These are phyloP conservation scores for Riparia riparia DNA, from an alignment of 2,113 vertebrate genomes.

Conservation along the genomic window DNA sequence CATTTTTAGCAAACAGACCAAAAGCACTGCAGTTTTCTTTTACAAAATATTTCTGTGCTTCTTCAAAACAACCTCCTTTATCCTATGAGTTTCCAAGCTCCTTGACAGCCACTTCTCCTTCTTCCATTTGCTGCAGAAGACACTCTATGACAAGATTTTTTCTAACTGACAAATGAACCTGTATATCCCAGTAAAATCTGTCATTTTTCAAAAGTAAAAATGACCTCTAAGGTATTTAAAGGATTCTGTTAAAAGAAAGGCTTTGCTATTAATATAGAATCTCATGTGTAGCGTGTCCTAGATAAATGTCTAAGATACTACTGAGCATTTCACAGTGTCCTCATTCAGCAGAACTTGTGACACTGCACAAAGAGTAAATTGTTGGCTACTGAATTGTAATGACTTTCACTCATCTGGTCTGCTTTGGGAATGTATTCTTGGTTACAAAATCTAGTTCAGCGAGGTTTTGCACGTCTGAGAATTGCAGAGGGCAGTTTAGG, in stretches of 20 bases:
- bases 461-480: constrained; percentile 45
- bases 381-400: constrained; percentile 39
- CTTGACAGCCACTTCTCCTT: not conserved
- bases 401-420: constrained; percentile 39
- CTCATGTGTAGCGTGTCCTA: constrained; percentile 71
- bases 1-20: not conserved
- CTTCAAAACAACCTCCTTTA: not conserved
- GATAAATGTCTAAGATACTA: constrained; percentile 73
- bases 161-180: not conserved
- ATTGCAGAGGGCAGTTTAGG: constrained; percentile 13
- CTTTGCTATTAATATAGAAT: constrained; percentile 70
- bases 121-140: not conserved
- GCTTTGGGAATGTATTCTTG: constrained; percentile 48
- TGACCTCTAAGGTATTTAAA: constrained; percentile 72
- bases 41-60: not conserved
- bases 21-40: not conserved
- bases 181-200: constrained; percentile 15
- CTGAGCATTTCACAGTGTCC: constrained; percentile 63
- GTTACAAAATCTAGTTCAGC: constrained; percentile 69
- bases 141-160: not conserved
- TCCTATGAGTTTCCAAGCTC: not conserved
- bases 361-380: constrained; percentile 16
- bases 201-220: constrained; percentile 66
- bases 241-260: constrained; percentile 57
- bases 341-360: constrained; percentile 70